Percentiles rank a stretch among this genome's conserved stretches.
These are phyloP conservation scores for Campaea margaritaria DNA, from an alignment of 2,888 invertebrate genomes.

Conservation along the genomic window DNA sequence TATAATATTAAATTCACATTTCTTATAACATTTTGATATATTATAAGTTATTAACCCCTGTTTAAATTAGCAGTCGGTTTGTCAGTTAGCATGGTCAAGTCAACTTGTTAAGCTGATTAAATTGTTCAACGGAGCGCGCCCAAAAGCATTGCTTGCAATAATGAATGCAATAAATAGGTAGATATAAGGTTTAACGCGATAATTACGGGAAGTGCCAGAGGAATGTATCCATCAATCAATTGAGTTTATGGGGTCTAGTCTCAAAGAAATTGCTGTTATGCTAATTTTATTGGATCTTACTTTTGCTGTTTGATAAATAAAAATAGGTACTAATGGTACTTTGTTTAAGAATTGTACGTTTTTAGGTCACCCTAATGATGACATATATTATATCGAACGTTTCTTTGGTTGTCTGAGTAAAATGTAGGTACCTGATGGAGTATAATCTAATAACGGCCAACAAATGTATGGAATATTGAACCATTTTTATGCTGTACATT, in stretches of 20 bases:
- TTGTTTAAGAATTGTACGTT: too few relatives aligned
- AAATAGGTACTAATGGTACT: not conserved
- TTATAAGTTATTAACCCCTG: not conserved
- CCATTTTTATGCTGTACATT: too few relatives aligned
- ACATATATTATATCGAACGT: too few relatives aligned
- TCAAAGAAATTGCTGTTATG: conserved; percentile 47
- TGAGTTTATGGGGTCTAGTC: conserved; percentile 47
- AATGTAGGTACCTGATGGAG: too few relatives aligned
- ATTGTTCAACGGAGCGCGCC: conserved; percentile 46
- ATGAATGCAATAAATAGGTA: conserved; percentile 34
- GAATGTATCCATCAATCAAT: conserved; percentile 56
- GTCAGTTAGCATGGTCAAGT: conserved; percentile 15
- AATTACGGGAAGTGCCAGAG: conserved; percentile 50
- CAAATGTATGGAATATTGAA: too few relatives aligned
- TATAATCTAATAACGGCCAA: too few relatives aligned
- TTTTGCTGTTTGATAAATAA: conserved; percentile 2
- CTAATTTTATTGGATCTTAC: conserved; percentile 39
- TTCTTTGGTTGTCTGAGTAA: too few relatives aligned
- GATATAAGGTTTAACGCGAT: conserved; percentile 43
- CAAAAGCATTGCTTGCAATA: conserved; percentile 29
- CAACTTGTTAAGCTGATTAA: conserved; percentile 23
- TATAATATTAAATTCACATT: too few relatives aligned
- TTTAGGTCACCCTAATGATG: too few relatives aligned
- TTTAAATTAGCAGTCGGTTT: conserved; percentile 21
- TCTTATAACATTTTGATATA: not conserved